A percentile compares a stretch with the other conserved stretches of the same genome.
Evolutionary conservation across 2,113 vertebrate species (phyloP).

Genomic region (Notothenia rossii): DNA sequence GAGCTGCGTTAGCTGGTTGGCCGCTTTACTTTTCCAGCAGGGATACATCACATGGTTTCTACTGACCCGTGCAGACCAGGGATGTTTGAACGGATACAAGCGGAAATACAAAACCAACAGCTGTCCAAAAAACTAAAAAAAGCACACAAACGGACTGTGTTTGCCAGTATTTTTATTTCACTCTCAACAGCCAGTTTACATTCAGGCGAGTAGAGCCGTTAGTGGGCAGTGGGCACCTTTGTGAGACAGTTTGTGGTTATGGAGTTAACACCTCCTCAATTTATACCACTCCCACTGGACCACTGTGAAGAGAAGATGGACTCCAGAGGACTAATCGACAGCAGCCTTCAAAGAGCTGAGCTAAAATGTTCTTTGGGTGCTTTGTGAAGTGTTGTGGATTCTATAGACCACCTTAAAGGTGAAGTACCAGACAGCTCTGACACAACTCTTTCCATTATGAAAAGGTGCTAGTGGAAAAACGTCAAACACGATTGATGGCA

Average conservation of each 20-base stretch:
- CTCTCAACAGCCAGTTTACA: slow-evolving; percentile 22
- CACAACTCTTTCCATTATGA: neutral
- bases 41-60: neutral
- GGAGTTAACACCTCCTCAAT: neutral
- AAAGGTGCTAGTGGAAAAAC: neutral
- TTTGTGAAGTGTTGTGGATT: neutral
- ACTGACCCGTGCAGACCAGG: neutral
- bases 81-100: slow-evolving; percentile 1
- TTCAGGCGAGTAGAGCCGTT: neutral
- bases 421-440: neutral
- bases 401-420: neutral
- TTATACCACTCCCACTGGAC: neutral
- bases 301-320: neutral
- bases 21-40: slow-evolving; percentile 13
- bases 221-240: slow-evolving; percentile 4
- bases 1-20: slow-evolving; percentile 1
- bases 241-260: neutral
- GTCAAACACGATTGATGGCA: neutral
- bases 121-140: neutral
- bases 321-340: neutral
- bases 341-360: neutral
- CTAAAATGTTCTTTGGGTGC: neutral
- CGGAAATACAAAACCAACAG: slow-evolving; percentile 26
- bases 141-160: slow-evolving; percentile 5
- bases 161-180: slow-evolving; percentile 10